Evolutionary conservation across 2,113 vertebrate species (phyloP), one percentile per base, ranked within the genome.

Genomic region (Clarias macrocephalus): DNA sequence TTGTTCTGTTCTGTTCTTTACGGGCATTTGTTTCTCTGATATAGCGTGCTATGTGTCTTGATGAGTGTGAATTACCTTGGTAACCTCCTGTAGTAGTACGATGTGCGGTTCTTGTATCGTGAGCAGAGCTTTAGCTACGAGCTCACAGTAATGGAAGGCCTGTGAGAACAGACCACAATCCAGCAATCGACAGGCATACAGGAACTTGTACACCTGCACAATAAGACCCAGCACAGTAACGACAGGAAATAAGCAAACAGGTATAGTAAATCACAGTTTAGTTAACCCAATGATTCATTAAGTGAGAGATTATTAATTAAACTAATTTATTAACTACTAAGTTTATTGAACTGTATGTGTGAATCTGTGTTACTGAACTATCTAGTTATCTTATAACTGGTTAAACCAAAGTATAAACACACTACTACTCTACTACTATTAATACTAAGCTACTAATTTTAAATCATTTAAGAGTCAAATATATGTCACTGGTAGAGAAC

Each of bases 101-200:
- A 93, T 91, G 4, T 80, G 86, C 60, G 92, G 91, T 0, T 90
- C 91, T 8, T 80, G 82, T 48, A 91, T 93, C 79, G 59, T 88
- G 83, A 98, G 94, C 16, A 98, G 85, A 0, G 77, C 68, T 0
- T 87, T 68, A 3, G 93, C 94, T 0, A 97, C 89, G 84, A 96
- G 95, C 93, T 99, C 98, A 0, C 97, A 98, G 93, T 99, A 99
- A 88, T 97, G 96, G 90, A 97, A 94, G 48, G 97, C 97, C 91
- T 96, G 96, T 23, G 96, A 95, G 0, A 93, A 81, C 10, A 98
- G 94, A 12, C 97, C 97, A 0, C 94, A 95, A 92, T 98, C 98
- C 0, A 95, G 92, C 93, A 99, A 93, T 5, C 96, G 95, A 90
- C 94, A 94, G 33, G 97, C 97, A 0, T 99, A 99, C 81, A 99